A percentile compares a stretch with the other conserved stretches of the same genome.
phyloP scores from a whole-genome alignment of 2,888 invertebrate species.

The Melanostoma scalare region DNA sequence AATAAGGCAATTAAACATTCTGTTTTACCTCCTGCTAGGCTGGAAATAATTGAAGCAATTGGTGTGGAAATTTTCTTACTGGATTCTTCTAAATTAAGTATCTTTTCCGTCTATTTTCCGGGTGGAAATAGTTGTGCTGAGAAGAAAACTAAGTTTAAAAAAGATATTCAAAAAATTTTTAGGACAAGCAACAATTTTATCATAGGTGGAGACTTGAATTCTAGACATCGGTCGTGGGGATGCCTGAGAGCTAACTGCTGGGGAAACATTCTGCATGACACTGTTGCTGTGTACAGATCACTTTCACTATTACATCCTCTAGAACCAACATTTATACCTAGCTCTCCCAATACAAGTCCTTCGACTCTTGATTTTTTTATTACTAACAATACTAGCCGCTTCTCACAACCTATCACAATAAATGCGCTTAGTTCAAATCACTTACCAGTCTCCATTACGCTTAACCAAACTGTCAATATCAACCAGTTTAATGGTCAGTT shows the following conservation, averaged over 20 bases:
- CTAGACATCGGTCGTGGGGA: conserved; percentile 5
- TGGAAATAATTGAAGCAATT: conserved; percentile 3
- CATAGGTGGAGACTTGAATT: conserved; percentile 12
- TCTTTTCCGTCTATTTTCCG: conserved; percentile 18
- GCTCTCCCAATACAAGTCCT: conserved; percentile 3
- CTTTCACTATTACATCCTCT: conserved; percentile 10
- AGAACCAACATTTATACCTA: not conserved
- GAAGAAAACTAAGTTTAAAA: conserved; percentile 7
- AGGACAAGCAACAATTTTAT: conserved; percentile 18
- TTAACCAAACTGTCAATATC: not conserved
- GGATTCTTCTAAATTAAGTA: conserved; percentile 5
- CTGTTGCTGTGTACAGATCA: not conserved
- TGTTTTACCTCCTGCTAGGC: conserved; percentile 3
- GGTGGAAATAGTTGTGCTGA: conserved; percentile 9
- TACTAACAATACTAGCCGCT: not conserved
- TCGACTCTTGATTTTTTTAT: conserved; percentile 8
- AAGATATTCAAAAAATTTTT: conserved; percentile 17
- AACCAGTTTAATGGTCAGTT: too few species aligned
- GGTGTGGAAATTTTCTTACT: conserved; percentile 19
- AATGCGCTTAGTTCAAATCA: not conserved
- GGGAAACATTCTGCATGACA: conserved; percentile 15
- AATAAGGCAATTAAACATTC: conserved; percentile 17
- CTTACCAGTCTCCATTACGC: not conserved
- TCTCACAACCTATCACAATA: not conserved
- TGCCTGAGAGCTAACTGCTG: conserved; percentile 19